Percentiles rank a stretch among this genome's conserved stretches.
Conservation (phyloP, 2,888 invertebrate species). For the Acrobasis repandana region DNA sequence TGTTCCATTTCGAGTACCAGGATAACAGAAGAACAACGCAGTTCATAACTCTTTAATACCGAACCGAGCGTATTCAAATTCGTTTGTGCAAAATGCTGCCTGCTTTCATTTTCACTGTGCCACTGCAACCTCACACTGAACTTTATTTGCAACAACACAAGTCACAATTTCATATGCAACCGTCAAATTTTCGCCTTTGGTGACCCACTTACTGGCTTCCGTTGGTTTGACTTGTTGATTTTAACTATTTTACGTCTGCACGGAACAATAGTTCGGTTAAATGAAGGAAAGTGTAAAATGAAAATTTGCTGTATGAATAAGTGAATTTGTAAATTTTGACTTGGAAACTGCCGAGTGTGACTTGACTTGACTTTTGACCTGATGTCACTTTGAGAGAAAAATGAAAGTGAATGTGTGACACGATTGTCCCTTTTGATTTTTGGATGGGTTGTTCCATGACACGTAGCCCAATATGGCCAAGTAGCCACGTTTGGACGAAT, state of each 20-base stretch:
- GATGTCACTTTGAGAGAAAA: neutral
- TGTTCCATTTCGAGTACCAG: slow-evolving; percentile 25
- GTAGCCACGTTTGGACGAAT: too few species aligned
- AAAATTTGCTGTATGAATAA: slow-evolving; percentile 18
- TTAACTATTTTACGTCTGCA: slow-evolving; percentile 63
- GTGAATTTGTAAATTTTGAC: slow-evolving; percentile 22
- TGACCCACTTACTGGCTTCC: slow-evolving; percentile 72
- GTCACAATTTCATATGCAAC: slow-evolving; percentile 40
- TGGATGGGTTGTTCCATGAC: too few species aligned
- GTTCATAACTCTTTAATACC: slow-evolving; percentile 39
- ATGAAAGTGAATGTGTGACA: slow-evolving; percentile 6
- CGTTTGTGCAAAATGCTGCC: slow-evolving; percentile 72
- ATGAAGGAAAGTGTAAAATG: slow-evolving; percentile 25
- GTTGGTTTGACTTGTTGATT: slow-evolving; percentile 68
- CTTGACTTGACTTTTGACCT: slow-evolving; percentile 9
- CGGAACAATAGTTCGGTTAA: slow-evolving; percentile 37
- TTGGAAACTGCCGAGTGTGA: neutral
- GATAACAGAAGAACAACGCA: slow-evolving; percentile 29
- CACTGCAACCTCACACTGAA: slow-evolving; percentile 35
- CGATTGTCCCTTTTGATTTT: neutral
- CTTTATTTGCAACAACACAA: slow-evolving; percentile 41
- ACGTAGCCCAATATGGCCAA: too few species aligned
- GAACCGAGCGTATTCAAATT: slow-evolving; percentile 71
- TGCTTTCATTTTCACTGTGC: slow-evolving; percentile 72
- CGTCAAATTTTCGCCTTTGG: slow-evolving; percentile 68